Base-by-base conservation (phyloP, 2,113 vertebrate genomes). In the Melospiza georgiana region DNA sequence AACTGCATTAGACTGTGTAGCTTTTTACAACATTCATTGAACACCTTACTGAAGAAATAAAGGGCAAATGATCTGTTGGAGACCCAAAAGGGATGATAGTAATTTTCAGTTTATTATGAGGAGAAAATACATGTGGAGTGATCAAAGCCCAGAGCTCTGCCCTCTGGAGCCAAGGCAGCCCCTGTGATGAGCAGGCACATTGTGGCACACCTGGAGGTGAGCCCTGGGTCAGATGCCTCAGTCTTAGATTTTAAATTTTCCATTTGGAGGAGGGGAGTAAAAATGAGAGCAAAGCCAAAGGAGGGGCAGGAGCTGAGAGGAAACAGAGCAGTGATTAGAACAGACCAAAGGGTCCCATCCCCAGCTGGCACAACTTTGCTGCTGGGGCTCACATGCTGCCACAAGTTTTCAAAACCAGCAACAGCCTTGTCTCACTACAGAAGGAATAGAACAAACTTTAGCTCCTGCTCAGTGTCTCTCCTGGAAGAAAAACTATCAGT, bases 121-220 rank as follows among this genome's bases (percentile, higher is more conserved):
- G 33, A 92, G 73, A 94, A 92, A 92, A 86, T 87, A 54, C 77
- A 87, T 92, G 86, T 94, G 91, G 75, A 88, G 68, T 81, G 89
- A 94, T 95, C 94, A 95, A 94, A 97, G 89, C 57, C 81, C 87
- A 67, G 87, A 78, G 77, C 66, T 91, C 65, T 94, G 84, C 93
- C 86, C 84, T 92, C 65, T 1, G 1, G 89, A 97, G 89, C 73
- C 93, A 87, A 86, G 67, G 55, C 83, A 89, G 76, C 52, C 76
- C 67, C 68, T 61, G 0, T 48, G 95, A 74, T 5, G n/a, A 92
- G 80, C 80, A 94, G 69, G 41, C 48, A 63, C 28, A 67, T 72
- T 68, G 94, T 93, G 89, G 80, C 93, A 94, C 89, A 93, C 91
- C 84, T 95, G 93, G 89, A 81, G 77, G 73, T 82, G 84, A 97